A percentile compares a stretch with the other conserved stretches of the same genome.
Conservation (phyloP, 2,888 invertebrate species). For the Nomada fucata region DNA sequence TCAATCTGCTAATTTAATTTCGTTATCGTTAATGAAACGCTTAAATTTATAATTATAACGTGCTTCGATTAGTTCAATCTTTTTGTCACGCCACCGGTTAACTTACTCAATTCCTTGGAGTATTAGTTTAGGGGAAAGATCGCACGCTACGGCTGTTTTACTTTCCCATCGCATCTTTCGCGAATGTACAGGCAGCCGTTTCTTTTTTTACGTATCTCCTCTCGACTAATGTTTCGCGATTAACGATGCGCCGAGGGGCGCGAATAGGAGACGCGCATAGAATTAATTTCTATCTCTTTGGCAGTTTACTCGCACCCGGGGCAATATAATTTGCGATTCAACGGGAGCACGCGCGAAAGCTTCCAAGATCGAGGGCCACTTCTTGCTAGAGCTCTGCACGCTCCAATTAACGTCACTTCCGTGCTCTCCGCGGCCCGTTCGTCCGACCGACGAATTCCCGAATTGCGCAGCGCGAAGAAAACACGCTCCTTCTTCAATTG, state of each 20-base stretch:
- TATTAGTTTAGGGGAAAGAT: no score
- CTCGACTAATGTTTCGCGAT: constrained; percentile 1
- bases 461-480: neutral
- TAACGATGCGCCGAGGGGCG: constrained; percentile 9
- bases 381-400: constrained; percentile 27
- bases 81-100: no score
- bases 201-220: neutral
- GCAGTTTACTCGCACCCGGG: neutral
- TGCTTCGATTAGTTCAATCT: no score
- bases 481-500: neutral
- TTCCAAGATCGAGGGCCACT: constrained; percentile 45
- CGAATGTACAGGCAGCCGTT: no score
- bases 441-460: neutral
- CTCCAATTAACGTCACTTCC: constrained; percentile 47
- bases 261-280: constrained; percentile 25
- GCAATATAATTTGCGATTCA: constrained; percentile 13
- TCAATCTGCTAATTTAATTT: no score
- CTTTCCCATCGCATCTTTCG: no score
- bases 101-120: no score
- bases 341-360: constrained; percentile 19
- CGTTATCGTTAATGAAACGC: no score
- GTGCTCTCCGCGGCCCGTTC: constrained; percentile 26
- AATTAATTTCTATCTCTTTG: constrained; percentile 26
- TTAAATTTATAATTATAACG: no score
- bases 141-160: no score